Base-by-base conservation (phyloP, 2,888 invertebrate species). In the Pyrocoelia pectoralis region DNA sequence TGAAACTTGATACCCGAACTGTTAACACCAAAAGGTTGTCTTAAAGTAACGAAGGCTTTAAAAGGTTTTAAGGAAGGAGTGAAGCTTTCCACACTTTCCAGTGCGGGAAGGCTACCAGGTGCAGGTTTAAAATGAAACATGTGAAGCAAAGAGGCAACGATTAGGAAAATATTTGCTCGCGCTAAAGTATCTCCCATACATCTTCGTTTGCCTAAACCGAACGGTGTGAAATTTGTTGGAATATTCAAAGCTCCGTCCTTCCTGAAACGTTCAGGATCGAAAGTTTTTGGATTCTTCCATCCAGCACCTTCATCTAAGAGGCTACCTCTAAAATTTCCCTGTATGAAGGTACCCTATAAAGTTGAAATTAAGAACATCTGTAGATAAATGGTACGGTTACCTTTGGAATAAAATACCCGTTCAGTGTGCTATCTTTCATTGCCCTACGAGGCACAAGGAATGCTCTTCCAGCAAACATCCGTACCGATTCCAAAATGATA, bases 361-460 rank as follows among this genome's bases (percentile, higher is more conserved):
- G 24, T 5, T 6, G 6, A 24, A 5, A 5, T 24, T 24, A 6
- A 5, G 6, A 24, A 24, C 24, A 6, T 3, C 6, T 24, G 3
- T 14, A 6, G 24, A 6, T 24, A 3, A 24, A 3, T 24, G 3
- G 24, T 6, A 6, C n/a, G 24, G 9, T 6, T 81, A 91, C 92
- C 85, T 93, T 90, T 12, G 93, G 93, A 75, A 94, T 90, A 58
- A 83, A 81, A 76, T 89, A 89, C 50, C 93, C 94, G 72, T 87
- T 84, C 0, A 94, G 93, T n/a, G n/a, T n/a, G n/a, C n/a, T 93
- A 67, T 93, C 88, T 67, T 84, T 86, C 6, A 92, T 70, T 0
- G 94, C 92, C 51, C 94, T 85, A 77, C 94, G 94, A 0, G 94
- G 93, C n/a, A n/a, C n/a, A n/a, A n/a, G n/a, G n/a, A n/a, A n/a